phyloP scores from a whole-genome alignment of 2,888 invertebrate species.

The Synanthedon andrenaeformis region DNA sequence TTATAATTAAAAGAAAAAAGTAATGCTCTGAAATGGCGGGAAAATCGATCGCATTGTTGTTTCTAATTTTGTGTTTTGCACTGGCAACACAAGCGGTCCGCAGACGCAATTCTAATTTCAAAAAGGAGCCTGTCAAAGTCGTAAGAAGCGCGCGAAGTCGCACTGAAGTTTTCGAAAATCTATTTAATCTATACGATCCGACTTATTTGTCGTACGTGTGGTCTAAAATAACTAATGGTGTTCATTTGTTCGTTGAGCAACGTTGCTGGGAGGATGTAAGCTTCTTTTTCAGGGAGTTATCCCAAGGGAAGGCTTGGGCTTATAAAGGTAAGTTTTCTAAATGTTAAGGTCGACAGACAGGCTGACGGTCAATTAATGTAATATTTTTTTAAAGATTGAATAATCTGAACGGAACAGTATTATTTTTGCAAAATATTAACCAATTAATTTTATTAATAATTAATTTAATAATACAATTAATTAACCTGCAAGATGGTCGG shows the following conservation, averaged over 20 bases:
- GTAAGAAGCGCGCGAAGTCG: slow-evolving; percentile 16
- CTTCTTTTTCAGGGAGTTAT: slow-evolving; percentile 48
- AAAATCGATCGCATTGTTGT: neutral
- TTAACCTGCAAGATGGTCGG: no score
- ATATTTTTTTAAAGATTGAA: no score
- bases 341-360: no score
- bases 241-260: slow-evolving; percentile 44
- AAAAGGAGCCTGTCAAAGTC: neutral
- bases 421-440: no score
- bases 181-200: slow-evolving; percentile 56
- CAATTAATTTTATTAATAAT: no score
- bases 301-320: slow-evolving; percentile 61
- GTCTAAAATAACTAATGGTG: slow-evolving; percentile 51
- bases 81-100: neutral
- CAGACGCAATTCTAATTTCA: neutral
- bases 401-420: no score
- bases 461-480: no score
- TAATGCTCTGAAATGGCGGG: neutral
- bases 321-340: slow-evolving; percentile 49
- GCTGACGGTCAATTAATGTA: no score
- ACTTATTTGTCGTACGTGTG: slow-evolving; percentile 53
- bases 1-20: neutral
- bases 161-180: slow-evolving; percentile 42
- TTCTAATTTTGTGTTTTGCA: neutral
- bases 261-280: slow-evolving; percentile 56